Conservation (phyloP, 2,888 invertebrate genomes). For the Mesorhabditis spiculigera region DNA sequence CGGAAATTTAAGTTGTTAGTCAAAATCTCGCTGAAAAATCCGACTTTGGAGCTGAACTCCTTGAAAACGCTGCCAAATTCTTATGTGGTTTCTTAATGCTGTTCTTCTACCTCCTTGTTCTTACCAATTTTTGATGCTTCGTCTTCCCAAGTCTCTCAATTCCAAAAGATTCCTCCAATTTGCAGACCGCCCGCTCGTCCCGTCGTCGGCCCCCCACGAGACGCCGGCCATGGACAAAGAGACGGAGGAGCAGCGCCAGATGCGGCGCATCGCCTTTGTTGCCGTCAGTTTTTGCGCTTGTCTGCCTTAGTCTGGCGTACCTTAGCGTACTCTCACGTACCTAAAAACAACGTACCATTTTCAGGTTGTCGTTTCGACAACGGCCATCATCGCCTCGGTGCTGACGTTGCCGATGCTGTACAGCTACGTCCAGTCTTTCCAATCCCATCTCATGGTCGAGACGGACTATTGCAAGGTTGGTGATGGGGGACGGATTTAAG, state of each 20-base stretch:
- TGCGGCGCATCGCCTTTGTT: constrained; percentile 48
- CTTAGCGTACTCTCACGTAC: too few relatives aligned
- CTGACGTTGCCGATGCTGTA: constrained; percentile 53
- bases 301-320: too few relatives aligned
- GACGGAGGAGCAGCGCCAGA: constrained; percentile 45
- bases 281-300: constrained; percentile 20
- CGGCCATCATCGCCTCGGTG: constrained; percentile 46
- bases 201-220: background rate
- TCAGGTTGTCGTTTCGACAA: constrained; percentile 37
- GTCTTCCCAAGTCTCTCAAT: too few relatives aligned
- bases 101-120: too few relatives aligned
- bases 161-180: too few relatives aligned
- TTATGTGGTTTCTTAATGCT: too few relatives aligned
- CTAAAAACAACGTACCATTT: background rate
- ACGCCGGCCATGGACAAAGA: constrained; percentile 37
- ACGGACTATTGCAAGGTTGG: constrained; percentile 49
- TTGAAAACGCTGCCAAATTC: too few relatives aligned
- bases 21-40: too few relatives aligned
- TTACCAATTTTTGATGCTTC: too few relatives aligned
- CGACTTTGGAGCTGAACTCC: too few relatives aligned
- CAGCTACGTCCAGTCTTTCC: constrained; percentile 50
- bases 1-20: too few relatives aligned
- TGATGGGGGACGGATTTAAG: background rate
- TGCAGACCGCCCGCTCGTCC: too few relatives aligned
- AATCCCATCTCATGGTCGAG: constrained; percentile 48